Base-by-base conservation (phyloP, 2,797 vertebrate genomes). In the Mormyrops attenuatus region DNA sequence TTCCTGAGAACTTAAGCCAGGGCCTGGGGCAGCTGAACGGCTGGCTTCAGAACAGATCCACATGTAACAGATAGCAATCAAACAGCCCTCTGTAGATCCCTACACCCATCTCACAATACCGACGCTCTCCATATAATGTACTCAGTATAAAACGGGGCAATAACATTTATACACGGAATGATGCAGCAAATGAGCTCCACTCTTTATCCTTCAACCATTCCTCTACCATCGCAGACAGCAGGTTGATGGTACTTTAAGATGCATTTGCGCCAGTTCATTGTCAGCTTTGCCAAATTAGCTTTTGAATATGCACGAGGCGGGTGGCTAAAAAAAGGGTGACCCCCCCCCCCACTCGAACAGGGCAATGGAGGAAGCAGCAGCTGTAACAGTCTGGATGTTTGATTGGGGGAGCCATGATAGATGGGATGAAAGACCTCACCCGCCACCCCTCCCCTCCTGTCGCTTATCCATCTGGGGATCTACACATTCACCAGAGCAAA, bases 381-480 rank as follows among this genome's bases (percentile, higher is more conserved):
- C 88, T 63, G 47, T 44, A 22, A 20, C 82, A 47, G 55, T 89
- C 44, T 89, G 82, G 22, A 85, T 69, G 89, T 41, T 86, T 89
- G 89, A 89, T 73, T 89, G 57, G 60, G 63, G 41, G 7, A 66
- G 57, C 89, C 82, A 38, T 85, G 57, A 89, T 89, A 49, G 57
- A 89, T 89, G 55, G 85, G 57, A 86, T 63, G 55, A 63, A 89
- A 85, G 52, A 60, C 26, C 41, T 26, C 44, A 13, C 66, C 66
- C 50, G 9, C 44, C 5, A 52, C 11, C 49, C 88, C 22, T 57
- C 84, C 82, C 44, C 5, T 41, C 26, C 60, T 26, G 34, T 63
- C 41, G 9, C n/a, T 15, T 47, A 86, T 85, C 89, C 89, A 86
- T 86, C 89, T 89, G 84, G 89, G 89, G 84, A 44, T 66, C 44